Evolutionary conservation across 2,797 vertebrate species (phyloP).

Genomic region (Todus mexicanus): DNA sequence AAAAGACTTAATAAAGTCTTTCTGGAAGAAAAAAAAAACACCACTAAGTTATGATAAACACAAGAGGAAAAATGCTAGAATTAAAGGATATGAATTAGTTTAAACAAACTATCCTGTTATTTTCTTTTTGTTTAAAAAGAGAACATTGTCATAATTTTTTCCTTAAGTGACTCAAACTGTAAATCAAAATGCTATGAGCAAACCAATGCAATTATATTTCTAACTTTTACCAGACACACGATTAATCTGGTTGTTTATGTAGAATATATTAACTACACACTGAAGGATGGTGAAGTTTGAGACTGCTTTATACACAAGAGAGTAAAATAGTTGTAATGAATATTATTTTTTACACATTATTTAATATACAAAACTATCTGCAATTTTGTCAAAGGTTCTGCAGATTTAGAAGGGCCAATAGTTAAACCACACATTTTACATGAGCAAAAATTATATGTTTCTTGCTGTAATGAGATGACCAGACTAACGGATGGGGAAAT

Average conservation of each 20-base stretch:
- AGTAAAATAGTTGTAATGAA: background rate
- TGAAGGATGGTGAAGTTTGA: background rate
- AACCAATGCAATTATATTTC: background rate
- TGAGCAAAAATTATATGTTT: background rate
- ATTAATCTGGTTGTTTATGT: background rate
- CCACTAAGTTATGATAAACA: background rate
- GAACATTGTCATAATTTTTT: background rate
- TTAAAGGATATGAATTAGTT: background rate
- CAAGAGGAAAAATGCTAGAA: background rate
- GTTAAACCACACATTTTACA: background rate
- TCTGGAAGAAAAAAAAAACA: background rate
- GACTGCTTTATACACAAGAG: background rate
- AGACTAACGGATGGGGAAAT: background rate
- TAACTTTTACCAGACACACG: background rate
- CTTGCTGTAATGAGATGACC: background rate
- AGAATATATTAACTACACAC: background rate
- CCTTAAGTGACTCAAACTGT: background rate
- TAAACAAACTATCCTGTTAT: background rate
- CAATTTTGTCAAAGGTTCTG: background rate
- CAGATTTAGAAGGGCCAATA: background rate
- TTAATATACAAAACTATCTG: background rate
- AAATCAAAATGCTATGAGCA: conserved; percentile 18
- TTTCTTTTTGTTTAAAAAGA: background rate
- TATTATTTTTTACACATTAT: background rate
- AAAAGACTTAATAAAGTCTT: background rate